Evolutionary conservation across 2,113 vertebrate species (phyloP).

Genomic region (Lepus timidus): DNA sequence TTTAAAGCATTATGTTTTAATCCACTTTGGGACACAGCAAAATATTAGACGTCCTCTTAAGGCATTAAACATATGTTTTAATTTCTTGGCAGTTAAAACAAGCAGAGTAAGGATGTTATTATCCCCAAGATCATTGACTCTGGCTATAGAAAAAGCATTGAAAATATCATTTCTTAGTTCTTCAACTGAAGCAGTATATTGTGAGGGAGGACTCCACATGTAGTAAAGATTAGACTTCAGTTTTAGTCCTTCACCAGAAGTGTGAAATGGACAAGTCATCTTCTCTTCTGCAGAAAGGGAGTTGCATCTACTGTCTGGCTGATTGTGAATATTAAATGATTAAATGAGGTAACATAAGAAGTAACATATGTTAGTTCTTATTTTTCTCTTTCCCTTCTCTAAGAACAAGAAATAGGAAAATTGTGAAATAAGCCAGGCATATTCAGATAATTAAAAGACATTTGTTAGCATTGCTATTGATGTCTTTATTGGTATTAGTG

Average conservation of each 20-base stretch:
- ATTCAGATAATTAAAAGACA: slow-evolving; percentile 28
- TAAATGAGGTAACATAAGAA: slow-evolving; percentile 66
- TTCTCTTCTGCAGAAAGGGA: background rate
- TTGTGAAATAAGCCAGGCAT: background rate
- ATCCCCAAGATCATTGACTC: background rate
- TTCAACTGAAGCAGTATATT: background rate
- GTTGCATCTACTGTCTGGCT: background rate
- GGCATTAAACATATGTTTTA: background rate
- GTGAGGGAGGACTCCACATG: background rate
- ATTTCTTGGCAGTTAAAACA: slow-evolving; percentile 56
- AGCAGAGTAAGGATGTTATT: background rate
- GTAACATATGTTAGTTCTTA: slow-evolving; percentile 44
- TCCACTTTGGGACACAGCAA: background rate
- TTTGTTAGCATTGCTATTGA: background rate
- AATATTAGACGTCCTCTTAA: background rate
- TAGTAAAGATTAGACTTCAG: background rate
- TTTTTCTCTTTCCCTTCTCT: slow-evolving; percentile 50
- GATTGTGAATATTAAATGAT: slow-evolving; percentile 54
- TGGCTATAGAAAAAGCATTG: background rate
- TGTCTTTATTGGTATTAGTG: background rate
- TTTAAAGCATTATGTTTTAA: slow-evolving; percentile 19
- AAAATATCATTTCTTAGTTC: background rate
- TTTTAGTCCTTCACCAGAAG: background rate
- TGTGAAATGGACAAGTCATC: background rate
- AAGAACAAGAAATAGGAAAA: slow-evolving; percentile 62